Percentiles rank a stretch among this genome's conserved stretches.
Evolutionary conservation across 2,797 vertebrate genomes (phyloP).

Genomic region (Melanotaenia trifasciata): DNA sequence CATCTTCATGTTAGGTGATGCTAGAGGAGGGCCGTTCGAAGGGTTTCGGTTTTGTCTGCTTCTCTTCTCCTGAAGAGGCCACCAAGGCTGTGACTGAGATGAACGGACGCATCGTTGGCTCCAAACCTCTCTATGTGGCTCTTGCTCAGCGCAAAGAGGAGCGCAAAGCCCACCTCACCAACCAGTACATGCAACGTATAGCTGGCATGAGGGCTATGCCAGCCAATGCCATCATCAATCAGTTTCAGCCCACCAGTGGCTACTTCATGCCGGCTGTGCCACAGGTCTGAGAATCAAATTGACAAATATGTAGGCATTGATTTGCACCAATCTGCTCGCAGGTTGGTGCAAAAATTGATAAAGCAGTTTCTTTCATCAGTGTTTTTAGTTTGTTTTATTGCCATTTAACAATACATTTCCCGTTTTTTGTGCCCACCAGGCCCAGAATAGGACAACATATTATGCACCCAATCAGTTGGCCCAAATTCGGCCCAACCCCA

Average conservation of each 20-base stretch:
- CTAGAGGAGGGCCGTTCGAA: constrained; percentile 97
- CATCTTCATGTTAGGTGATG: constrained; percentile 88
- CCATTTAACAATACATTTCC: not conserved
- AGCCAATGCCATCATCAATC: constrained; percentile 96
- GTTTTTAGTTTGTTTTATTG: not conserved
- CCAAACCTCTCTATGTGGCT: constrained; percentile 96
- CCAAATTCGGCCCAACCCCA: constrained; percentile 95
- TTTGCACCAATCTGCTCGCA: not conserved
- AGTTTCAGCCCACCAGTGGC: constrained; percentile 96
- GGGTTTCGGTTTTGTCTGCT: constrained; percentile 99
- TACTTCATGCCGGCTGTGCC: constrained; percentile 98
- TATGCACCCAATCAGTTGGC: constrained; percentile 97
- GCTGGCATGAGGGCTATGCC: constrained; percentile 98
- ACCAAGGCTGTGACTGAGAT: constrained; percentile 99
- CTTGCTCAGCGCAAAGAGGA: constrained; percentile 98
- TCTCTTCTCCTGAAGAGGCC: constrained; percentile 98
- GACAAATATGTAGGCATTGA: not conserved
- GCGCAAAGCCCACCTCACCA: constrained; percentile 97
- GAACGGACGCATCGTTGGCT: constrained; percentile 99
- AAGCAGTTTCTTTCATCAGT: no score
- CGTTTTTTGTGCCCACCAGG: constrained; percentile 75
- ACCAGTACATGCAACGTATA: constrained; percentile 99
- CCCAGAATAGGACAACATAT: constrained; percentile 96
- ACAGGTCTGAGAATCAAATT: constrained; percentile 67
- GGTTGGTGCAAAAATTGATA: no score